Evolutionary conservation across 2,113 vertebrate genomes (phyloP).

Genomic region (Tauraco erythrolophus): DNA sequence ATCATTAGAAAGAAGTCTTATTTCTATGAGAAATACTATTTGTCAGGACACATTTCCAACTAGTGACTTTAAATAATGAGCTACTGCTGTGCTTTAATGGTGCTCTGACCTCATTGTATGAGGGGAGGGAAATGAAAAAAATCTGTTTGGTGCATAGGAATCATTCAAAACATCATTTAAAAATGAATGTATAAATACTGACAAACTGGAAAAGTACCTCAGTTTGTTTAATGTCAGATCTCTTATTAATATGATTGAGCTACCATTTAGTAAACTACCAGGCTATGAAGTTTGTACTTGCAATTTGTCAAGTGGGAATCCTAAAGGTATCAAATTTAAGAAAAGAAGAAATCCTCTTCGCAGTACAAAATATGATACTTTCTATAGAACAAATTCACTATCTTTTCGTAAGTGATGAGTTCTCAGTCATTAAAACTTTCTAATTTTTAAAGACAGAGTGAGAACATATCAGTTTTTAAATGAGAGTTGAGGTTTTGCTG

Average conservation of each 20-base stretch:
- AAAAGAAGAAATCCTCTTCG: not conserved
- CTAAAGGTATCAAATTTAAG: not conserved
- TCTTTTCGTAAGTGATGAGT: not conserved
- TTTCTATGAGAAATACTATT: not conserved
- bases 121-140: not conserved
- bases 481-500: not conserved
- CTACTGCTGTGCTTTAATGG: not conserved
- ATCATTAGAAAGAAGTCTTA: not conserved
- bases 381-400: not conserved
- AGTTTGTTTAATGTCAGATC: not conserved
- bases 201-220: not conserved
- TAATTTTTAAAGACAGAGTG: not conserved
- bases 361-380: not conserved
- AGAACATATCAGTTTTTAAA: not conserved
- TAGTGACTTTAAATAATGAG: not conserved
- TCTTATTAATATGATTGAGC: not conserved
- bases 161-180: not conserved
- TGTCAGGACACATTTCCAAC: not conserved
- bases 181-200: not conserved
- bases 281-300: not conserved
- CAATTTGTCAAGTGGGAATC: not conserved
- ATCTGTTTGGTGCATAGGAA: rapidly evolving
- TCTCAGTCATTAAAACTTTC: not conserved
- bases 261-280: not conserved
- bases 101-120: not conserved